Percentiles rank a stretch among this genome's conserved stretches.
These are phyloP conservation scores for Paramuricea clavata DNA, from an alignment of 92 coral and sea anemone genomes.

Conservation along the genomic window DNA sequence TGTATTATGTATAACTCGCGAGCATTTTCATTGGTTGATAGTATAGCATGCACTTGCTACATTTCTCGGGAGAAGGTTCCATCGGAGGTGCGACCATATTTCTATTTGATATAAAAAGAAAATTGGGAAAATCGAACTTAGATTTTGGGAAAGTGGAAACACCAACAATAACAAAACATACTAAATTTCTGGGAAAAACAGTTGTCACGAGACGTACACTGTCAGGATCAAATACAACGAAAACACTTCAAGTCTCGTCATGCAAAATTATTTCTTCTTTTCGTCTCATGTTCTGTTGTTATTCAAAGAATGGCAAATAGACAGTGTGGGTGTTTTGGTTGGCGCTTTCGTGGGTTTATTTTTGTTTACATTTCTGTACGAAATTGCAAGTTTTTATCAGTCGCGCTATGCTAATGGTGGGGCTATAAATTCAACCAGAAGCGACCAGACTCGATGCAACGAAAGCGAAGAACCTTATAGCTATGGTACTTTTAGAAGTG, in stretches of 20 bases:
- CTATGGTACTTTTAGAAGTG: conserved; percentile 4
- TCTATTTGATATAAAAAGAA: too few relatives aligned
- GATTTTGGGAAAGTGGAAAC: not conserved
- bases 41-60: too few relatives aligned
- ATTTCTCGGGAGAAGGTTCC: too few relatives aligned
- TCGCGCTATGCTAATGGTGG: not conserved
- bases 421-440: not conserved
- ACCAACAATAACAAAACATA: not conserved
- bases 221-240: too few relatives aligned
- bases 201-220: not conserved
- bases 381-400: conserved; percentile 22
- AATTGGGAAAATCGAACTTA: too few relatives aligned
- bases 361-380: conserved; percentile 14
- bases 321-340: not conserved
- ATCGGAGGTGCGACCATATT: too few relatives aligned
- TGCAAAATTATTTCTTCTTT: conserved; percentile 15
- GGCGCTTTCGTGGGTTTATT: conserved; percentile 4
- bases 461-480: not conserved
- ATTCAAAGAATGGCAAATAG: conserved; percentile 37
- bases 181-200: not conserved
- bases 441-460: not conserved
- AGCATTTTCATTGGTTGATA: too few relatives aligned
- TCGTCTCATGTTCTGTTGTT: conserved; percentile 19
- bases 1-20: too few relatives aligned
- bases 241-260: not conserved